A percentile compares a stretch with the other conserved stretches of the same genome.
phyloP scores from a whole-genome alignment of 2,888 invertebrate genomes.

The Cremastinae sp. region DNA sequence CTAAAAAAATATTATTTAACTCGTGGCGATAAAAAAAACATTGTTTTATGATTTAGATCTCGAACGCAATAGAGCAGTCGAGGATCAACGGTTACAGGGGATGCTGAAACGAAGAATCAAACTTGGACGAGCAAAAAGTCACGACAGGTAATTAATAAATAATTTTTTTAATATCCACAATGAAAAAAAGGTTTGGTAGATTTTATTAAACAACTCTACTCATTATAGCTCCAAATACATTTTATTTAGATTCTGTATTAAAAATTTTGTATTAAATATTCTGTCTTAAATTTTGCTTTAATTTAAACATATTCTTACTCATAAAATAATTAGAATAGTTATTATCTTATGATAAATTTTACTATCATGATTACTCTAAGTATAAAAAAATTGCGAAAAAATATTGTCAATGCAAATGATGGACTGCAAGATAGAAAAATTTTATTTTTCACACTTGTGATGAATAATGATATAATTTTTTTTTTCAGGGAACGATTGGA shows the following conservation, averaged over 20 bases:
- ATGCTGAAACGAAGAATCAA: slow-evolving; percentile 67
- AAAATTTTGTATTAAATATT: slow-evolving; percentile 12
- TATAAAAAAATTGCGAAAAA: too few relatives aligned
- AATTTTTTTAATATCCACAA: slow-evolving; percentile 27
- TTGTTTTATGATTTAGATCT: slow-evolving; percentile 64
- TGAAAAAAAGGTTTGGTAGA: slow-evolving; percentile 41
- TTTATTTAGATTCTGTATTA: slow-evolving; percentile 30
- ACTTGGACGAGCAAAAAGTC: slow-evolving; percentile 65
- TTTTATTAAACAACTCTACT: too few relatives aligned
- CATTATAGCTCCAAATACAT: too few relatives aligned
- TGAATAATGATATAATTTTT: slow-evolving; percentile 26
- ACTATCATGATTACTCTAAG: too few relatives aligned
- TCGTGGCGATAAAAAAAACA: background rate
- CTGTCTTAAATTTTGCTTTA: background rate
- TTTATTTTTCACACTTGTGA: background rate
- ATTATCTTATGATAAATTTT: too few relatives aligned
- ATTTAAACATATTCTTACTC: slow-evolving; percentile 7
- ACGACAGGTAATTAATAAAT: slow-evolving; percentile 61
- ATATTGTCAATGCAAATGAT: too few relatives aligned
- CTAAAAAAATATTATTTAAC: background rate
- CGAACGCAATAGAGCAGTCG: slow-evolving; percentile 68
- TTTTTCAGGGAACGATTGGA: slow-evolving; percentile 63
- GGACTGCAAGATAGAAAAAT: too few relatives aligned
- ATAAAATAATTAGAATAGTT: too few relatives aligned
- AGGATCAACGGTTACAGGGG: slow-evolving; percentile 69